Base-by-base conservation (phyloP, 2,888 invertebrate genomes). In the Disparrhopalites patrizii region DNA sequence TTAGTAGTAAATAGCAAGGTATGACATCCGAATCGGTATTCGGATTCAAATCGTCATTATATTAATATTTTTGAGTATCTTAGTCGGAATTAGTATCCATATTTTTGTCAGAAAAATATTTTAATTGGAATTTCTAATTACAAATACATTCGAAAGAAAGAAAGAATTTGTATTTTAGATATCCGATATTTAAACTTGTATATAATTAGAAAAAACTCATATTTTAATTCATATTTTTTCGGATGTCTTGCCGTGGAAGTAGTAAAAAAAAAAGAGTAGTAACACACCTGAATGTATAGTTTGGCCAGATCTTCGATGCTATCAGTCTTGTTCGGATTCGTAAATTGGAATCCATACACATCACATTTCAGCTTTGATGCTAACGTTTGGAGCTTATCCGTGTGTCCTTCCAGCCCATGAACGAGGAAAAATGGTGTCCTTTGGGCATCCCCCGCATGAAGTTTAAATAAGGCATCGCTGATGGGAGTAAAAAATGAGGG, bases 321-420 rank as follows among this genome's bases (percentile, higher is more conserved):
- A 27, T 36, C 23, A n/a, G 47, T 18, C 3, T 40, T 8, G 27
- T 40, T 23, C 18, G 8, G 47, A 20, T 51, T 30, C 1, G 36
- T 1, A 20, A 43, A 57, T 36, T 64, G 64, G 36, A 64, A 64
- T 23, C 55, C 64, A 50, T 57, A 64, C 4, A n/a, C 23, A 36
- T 57, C 57, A 3, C 25, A n/a, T 36, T 57, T 56, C 1, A 64
- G 50, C 27, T 57, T 57, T 13, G 18, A 7, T 3, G 64, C 40
- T 13, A 64, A 27, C 18, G 1, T 13, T 13, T 18, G 2, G 3
- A 64, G 57, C 2, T 28, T 25, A 4, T 50, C 50, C 1, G 30
- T n/a, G 30, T 64, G 47, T 18, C 64, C 64, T 50, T 64, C 64
- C 10, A 64, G 18, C 13, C 64, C 64, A 50, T 64, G 64, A n/a